Percentiles rank a stretch among this genome's conserved stretches.
phyloP scores from a whole-genome alignment of 2,888 invertebrate species.

The Eulithis testata region DNA sequence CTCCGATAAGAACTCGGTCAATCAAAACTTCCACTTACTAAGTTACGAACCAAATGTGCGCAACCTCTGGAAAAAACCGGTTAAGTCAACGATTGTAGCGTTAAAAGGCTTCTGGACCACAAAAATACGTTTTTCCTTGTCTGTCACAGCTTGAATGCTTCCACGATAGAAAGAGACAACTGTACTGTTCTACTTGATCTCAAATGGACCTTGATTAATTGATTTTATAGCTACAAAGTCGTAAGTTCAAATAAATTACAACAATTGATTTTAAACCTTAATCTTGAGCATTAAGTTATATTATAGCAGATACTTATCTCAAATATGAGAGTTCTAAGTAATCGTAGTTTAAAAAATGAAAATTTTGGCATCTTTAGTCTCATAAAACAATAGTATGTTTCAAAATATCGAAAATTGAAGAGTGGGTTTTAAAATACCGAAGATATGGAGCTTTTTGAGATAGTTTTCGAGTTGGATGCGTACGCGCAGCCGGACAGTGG shows the following conservation, averaged over 20 bases:
- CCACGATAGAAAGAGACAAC: slow-evolving; percentile 50
- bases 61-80: slow-evolving; percentile 68
- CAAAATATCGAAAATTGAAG: slow-evolving; percentile 26
- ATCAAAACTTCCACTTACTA: slow-evolving; percentile 1
- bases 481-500: slow-evolving; percentile 74
- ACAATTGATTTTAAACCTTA: slow-evolving; percentile 52
- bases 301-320: slow-evolving; percentile 63
- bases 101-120: slow-evolving; percentile 50
- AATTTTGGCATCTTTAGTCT: slow-evolving; percentile 50
- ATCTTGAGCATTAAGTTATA: slow-evolving; percentile 31
- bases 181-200: slow-evolving; percentile 55
- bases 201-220: slow-evolving; percentile 61
- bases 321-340: slow-evolving; percentile 54
- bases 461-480: slow-evolving; percentile 68
- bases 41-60: slow-evolving; percentile 55
- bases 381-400: slow-evolving; percentile 38
- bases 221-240: slow-evolving; percentile 49
- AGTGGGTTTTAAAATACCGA: slow-evolving; percentile 22
- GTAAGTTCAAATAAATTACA: slow-evolving; percentile 41
- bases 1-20: slow-evolving; percentile 3
- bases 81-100: slow-evolving; percentile 77
- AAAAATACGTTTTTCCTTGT: slow-evolving; percentile 58
- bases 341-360: slow-evolving; percentile 58
- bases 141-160: slow-evolving; percentile 40
- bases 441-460: slow-evolving; percentile 40